Conservation (phyloP, 2,113 vertebrate genomes). For the Enhydra lutris region DNA sequence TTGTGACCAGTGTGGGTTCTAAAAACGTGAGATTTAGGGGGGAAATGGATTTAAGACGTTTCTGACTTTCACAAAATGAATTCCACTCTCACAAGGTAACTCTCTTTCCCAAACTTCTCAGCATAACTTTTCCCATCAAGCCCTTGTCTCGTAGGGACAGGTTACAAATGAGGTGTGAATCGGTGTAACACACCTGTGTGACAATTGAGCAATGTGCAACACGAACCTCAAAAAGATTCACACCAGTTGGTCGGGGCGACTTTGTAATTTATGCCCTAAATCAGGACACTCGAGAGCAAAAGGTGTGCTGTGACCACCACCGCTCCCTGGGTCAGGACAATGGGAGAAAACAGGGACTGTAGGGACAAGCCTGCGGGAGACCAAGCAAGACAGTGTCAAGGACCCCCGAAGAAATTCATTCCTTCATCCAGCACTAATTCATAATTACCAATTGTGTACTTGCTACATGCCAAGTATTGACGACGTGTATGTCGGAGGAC, state of each 20-base stretch:
- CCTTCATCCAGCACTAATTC: not conserved
- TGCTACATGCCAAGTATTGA: not conserved
- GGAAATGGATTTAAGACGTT: not conserved
- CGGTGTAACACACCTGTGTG: not conserved
- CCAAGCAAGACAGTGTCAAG: not conserved
- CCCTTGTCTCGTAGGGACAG: not conserved
- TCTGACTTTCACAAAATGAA: not conserved
- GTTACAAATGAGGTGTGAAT: not conserved
- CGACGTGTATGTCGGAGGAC: not conserved
- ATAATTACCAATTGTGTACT: not conserved
- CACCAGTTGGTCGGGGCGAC: not conserved
- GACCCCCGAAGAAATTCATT: not conserved
- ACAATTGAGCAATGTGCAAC: not conserved
- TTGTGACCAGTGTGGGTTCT: not conserved
- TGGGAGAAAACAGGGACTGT: not conserved
- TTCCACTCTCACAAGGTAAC: not conserved
- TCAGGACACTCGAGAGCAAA: not conserved
- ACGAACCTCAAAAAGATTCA: not conserved
- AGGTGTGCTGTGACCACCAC: not conserved
- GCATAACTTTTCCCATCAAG: not conserved
- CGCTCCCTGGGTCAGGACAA: not conserved
- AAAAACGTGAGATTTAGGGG: not conserved
- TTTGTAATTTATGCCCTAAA: not conserved
- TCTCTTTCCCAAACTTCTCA: not conserved
- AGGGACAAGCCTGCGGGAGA: accelerated